Evolutionary conservation across 2,888 invertebrate genomes (phyloP), one percentile per base, ranked within the genome.

Genomic region (Leptinotarsa haldemani): DNA sequence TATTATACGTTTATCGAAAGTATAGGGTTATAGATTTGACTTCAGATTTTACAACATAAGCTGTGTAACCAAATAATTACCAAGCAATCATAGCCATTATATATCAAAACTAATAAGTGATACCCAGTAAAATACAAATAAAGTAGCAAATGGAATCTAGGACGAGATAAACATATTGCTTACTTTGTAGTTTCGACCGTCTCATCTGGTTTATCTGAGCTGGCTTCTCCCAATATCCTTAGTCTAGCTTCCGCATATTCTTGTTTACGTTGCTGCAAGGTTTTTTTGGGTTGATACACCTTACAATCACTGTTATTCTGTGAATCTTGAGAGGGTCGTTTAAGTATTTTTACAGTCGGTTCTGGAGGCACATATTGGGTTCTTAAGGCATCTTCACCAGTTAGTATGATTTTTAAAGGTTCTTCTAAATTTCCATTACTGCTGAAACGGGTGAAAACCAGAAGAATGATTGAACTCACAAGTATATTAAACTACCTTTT

Each of bases 231-330:
- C 81, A 97, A 88, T 88, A 98, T 97, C 85, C 97, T 90, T 79
- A 95, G 90, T 80, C 97, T 91, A 22, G 97, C 97, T 86, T 97
- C 94, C 16, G 97, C 97, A 85, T 98, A 98, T 84, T 97, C 97
- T 84, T 96, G 95, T 87, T 97, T 97, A 82, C 97, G 91, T 90
- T 98, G 95, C 88, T 95, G 93, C 64, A 95, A 88, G 63, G 95
- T 94, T 88, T 95, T 95, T 73, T 95, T 94, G 56, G 95, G 95
- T 80, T 94, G 93, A 81, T 89, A 89, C 65, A 91, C 91, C 81
- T 93, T 94, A 65, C 90, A 87, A 82, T 93, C 94, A 53, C 92
- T 92, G 40, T 90, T 89, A 25, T 79, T 79, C 74, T 84, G 84
- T 64, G 81, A 78, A 76, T 85, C 85, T 79, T 86, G 86, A n/a